Percentiles rank a stretch among this genome's conserved stretches.
Conservation (phyloP, 2,797 vertebrate species). For the Sebastes taczanowskii region DNA sequence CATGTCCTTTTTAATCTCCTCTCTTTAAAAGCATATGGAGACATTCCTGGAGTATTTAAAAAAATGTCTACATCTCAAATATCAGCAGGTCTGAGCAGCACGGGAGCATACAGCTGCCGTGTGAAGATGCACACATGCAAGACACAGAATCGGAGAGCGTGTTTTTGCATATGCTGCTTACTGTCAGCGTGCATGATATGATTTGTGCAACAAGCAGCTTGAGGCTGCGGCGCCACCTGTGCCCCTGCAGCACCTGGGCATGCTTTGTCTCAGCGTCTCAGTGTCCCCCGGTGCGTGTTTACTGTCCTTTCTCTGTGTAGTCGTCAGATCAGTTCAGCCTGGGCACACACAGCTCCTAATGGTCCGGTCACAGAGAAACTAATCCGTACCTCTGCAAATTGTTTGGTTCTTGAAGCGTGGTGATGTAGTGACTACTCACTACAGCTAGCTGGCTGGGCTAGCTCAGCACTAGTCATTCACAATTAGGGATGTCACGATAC, state of each 20-base stretch:
- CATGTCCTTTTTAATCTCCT: constrained; percentile 19
- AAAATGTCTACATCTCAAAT: constrained; percentile 14
- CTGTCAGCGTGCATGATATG: constrained; percentile 1
- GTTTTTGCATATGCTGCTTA: constrained; percentile 13
- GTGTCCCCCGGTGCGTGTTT: neutral
- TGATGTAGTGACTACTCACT: neutral
- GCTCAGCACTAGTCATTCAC: neutral
- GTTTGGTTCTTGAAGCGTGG: neutral
- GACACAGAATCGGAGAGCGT: neutral
- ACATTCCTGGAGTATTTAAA: constrained; percentile 30
- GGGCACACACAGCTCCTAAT: constrained; percentile 3
- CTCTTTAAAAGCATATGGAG: constrained; percentile 16
- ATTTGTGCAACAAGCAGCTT: constrained; percentile 16
- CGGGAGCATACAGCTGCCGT: constrained; percentile 13
- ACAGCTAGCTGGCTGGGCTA: neutral
- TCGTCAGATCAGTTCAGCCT: constrained; percentile 41
- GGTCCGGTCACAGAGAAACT: neutral
- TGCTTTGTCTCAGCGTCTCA: neutral
- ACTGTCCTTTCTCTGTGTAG: neutral
- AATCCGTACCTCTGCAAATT: neutral
- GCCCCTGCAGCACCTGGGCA: constrained; percentile 10
- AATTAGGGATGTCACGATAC: too few relatives aligned
- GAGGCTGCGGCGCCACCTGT: neutral
- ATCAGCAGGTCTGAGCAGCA: constrained; percentile 1
- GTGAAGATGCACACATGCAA: neutral